Percentiles rank a stretch among this genome's conserved stretches.
Evolutionary conservation across 2,113 vertebrate species (phyloP).

Genomic region (Thymallus thymallus): DNA sequence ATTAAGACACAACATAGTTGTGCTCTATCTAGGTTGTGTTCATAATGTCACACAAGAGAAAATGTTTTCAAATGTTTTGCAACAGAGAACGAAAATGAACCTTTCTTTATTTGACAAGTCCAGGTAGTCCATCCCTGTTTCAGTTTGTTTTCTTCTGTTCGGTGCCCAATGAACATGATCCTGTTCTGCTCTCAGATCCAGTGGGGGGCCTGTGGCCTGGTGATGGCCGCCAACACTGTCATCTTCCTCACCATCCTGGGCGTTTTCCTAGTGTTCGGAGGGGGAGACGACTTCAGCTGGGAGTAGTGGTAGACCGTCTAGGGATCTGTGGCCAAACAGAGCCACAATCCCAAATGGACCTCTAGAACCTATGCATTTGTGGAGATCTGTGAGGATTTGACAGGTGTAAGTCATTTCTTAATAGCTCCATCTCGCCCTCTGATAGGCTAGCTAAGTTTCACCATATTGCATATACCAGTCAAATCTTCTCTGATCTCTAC

Average conservation of each 20-base stretch:
- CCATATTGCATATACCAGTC: not conserved
- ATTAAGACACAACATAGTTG: too few species aligned
- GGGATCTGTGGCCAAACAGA: not conserved
- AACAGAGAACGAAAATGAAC: not conserved
- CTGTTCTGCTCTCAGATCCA: conserved; percentile 79
- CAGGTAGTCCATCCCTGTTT: too few species aligned
- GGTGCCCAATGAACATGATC: not conserved
- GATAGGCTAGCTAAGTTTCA: too few species aligned
- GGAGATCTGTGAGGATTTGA: not conserved
- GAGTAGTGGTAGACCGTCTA: conserved; percentile 85
- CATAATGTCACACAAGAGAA: too few species aligned
- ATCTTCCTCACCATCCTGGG: conserved; percentile 94
- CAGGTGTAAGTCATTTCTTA: too few species aligned
- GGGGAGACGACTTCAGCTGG: conserved; percentile 95
- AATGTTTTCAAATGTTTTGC: too few species aligned
- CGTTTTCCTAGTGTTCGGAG: conserved; percentile 92
- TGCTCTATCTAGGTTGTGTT: too few species aligned
- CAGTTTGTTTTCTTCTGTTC: too few species aligned
- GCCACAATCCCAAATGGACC: too few species aligned
- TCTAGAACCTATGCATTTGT: not conserved
- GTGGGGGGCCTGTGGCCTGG: conserved; percentile 94
- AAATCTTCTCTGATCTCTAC: not conserved
- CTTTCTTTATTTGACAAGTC: too few species aligned
- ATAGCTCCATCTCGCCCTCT: too few species aligned
- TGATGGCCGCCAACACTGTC: conserved; percentile 90